Conservation (phyloP, 2,888 invertebrate species). For the Tiphia femorata region DNA sequence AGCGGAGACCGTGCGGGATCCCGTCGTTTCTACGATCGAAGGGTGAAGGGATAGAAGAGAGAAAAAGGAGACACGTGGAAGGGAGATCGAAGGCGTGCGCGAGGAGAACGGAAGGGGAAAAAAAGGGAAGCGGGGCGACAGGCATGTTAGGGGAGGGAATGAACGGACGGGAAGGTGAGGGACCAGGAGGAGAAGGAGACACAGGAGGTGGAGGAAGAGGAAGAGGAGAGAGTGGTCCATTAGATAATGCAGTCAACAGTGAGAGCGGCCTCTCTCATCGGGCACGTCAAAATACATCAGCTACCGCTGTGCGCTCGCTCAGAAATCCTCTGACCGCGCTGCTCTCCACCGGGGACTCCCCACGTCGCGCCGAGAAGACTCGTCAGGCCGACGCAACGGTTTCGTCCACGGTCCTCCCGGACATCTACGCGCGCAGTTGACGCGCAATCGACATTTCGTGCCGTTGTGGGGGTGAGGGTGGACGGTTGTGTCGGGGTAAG, state of each 20-base stretch:
- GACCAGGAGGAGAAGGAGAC: slow-evolving; percentile 7
- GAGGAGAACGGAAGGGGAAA: slow-evolving; percentile 6
- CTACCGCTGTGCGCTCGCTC: slow-evolving; percentile 66
- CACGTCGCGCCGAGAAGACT: slow-evolving; percentile 58
- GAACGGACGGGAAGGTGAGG: slow-evolving; percentile 8
- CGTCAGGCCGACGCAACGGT: slow-evolving; percentile 15
- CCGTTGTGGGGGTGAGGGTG: too few relatives aligned
- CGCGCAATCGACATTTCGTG: too few relatives aligned
- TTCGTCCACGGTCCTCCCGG: neutral
- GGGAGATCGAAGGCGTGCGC: slow-evolving; percentile 70
- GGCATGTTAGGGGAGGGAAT: slow-evolving; percentile 27
- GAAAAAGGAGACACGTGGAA: slow-evolving; percentile 71
- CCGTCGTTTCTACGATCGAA: too few relatives aligned
- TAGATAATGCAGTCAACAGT: slow-evolving; percentile 45
- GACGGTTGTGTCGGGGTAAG: neutral
- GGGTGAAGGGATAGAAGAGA: slow-evolving; percentile 11
- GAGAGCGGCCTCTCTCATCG: slow-evolving; percentile 53
- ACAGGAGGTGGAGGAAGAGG: slow-evolving; percentile 21
- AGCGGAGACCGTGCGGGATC: too few relatives aligned
- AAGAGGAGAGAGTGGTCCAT: slow-evolving; percentile 38
- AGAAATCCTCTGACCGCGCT: slow-evolving; percentile 57
- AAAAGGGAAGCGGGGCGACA: slow-evolving; percentile 25
- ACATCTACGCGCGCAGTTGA: too few relatives aligned
- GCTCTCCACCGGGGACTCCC: slow-evolving; percentile 55
- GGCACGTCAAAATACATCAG: slow-evolving; percentile 68